Percentiles rank a stretch among this genome's conserved stretches.
Evolutionary conservation across 2,797 vertebrate species (phyloP).

Genomic region (Rallus crepitans): DNA sequence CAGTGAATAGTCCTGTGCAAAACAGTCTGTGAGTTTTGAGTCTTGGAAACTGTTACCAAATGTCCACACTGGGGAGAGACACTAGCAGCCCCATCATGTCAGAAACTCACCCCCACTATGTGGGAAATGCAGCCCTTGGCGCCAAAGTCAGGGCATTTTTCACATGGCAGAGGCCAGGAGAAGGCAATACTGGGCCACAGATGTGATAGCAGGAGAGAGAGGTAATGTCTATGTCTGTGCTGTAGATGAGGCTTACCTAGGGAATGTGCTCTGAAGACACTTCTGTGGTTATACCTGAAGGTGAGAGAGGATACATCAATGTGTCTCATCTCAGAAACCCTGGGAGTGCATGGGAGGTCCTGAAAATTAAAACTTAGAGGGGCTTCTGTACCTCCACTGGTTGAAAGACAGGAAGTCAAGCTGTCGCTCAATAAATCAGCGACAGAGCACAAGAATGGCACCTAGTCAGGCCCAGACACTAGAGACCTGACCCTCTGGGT

Average conservation of each 20-base stretch:
- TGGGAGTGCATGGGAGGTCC: not conserved
- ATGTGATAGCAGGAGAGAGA: not conserved
- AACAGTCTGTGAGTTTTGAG: not conserved
- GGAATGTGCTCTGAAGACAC: not conserved
- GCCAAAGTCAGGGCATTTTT: not conserved
- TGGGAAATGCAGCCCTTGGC: not conserved
- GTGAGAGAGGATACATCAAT: not conserved
- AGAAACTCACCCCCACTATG: too few relatives aligned
- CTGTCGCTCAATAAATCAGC: not conserved
- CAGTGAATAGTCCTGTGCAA: fast-evolving
- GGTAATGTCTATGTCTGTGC: fast-evolving
- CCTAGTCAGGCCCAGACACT: not conserved
- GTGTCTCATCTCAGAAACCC: not conserved
- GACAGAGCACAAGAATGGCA: not conserved
- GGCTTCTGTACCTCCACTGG: not conserved
- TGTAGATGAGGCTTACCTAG: not conserved
- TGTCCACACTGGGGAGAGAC: not conserved
- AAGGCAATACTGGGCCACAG: too few relatives aligned
- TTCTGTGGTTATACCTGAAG: not conserved
- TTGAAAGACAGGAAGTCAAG: not conserved
- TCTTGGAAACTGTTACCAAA: not conserved
- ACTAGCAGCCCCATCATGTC: fast-evolving
- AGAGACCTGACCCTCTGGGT: not conserved
- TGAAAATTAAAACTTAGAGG: not conserved
- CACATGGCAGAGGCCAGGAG: not conserved